phyloP scores from a whole-genome alignment of 2,888 invertebrate genomes.

The Andrena chrysosceles region DNA sequence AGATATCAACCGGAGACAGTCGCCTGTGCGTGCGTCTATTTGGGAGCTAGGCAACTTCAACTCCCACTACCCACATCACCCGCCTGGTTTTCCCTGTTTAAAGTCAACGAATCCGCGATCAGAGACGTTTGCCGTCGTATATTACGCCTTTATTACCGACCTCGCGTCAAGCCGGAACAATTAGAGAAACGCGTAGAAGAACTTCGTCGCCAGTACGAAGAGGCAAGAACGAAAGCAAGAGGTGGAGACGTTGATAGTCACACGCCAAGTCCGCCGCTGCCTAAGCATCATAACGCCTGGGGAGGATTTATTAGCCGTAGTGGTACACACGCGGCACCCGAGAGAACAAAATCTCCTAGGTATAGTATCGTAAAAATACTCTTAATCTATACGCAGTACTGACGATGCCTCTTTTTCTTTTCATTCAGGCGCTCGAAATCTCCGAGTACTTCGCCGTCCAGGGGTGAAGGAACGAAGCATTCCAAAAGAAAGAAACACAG shows the following conservation, averaged over 20 bases:
- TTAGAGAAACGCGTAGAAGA: constrained; percentile 91
- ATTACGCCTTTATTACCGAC: constrained; percentile 92
- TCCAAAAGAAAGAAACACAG: constrained; percentile 84
- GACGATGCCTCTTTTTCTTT: background rate
- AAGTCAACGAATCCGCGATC: constrained; percentile 93
- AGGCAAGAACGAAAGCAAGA: constrained; percentile 87
- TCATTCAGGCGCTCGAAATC: constrained; percentile 79
- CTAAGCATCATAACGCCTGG: constrained; percentile 89
- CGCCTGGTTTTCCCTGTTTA: constrained; percentile 95
- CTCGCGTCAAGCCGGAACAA: constrained; percentile 91
- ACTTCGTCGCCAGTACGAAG: constrained; percentile 90
- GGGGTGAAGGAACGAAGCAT: constrained; percentile 80
- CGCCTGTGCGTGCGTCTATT: constrained; percentile 99
- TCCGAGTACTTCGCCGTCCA: constrained; percentile 78
- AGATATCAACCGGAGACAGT: constrained; percentile 98
- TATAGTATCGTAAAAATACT: constrained; percentile 46
- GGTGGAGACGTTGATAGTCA: constrained; percentile 86
- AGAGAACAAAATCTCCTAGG: constrained; percentile 83
- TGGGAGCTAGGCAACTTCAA: constrained; percentile 95
- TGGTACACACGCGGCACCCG: constrained; percentile 81
- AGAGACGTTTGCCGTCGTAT: constrained; percentile 93
- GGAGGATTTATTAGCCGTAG: constrained; percentile 88
- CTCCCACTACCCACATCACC: constrained; percentile 95
- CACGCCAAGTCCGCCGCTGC: constrained; percentile 85
- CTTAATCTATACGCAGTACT: too few species aligned